A percentile compares a stretch with the other conserved stretches of the same genome.
Evolutionary conservation across 2,113 vertebrate genomes (phyloP).

Genomic region (Tonatia bakeri): DNA sequence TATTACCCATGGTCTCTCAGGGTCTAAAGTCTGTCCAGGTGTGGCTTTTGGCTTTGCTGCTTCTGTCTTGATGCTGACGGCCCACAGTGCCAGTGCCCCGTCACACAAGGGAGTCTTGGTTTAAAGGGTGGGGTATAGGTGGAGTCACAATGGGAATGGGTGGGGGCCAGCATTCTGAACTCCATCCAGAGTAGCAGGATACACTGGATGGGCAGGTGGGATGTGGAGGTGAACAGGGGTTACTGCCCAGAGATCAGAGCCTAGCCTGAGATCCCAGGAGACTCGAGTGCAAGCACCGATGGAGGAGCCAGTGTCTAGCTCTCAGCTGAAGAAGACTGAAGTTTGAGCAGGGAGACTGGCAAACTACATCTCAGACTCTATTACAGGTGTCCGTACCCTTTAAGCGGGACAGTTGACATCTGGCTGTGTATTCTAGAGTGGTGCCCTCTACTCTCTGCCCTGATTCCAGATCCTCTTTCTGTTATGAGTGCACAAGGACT

Average conservation of each 20-base stretch:
- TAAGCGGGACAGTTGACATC: background rate
- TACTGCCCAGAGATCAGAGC: background rate
- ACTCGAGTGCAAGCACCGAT: background rate
- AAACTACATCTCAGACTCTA: background rate
- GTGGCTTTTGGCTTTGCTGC: conserved; percentile 43
- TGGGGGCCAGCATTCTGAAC: conserved; percentile 18
- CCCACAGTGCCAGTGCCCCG: background rate
- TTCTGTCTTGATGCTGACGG: background rate
- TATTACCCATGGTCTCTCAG: conserved; percentile 57
- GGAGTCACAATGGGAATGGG: conserved; percentile 50
- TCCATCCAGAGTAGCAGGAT: background rate
- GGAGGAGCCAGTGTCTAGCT: background rate
- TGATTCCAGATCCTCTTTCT: background rate
- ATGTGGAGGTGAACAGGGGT: background rate
- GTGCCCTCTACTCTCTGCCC: background rate
- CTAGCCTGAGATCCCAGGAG: background rate
- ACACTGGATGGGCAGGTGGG: background rate
- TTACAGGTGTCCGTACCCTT: background rate
- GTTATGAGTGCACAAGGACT: background rate
- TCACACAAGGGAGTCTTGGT: background rate
- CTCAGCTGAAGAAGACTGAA: background rate
- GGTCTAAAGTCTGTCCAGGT: background rate
- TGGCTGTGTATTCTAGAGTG: background rate
- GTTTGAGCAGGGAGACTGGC: background rate
- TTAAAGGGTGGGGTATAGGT: background rate